phyloP scores from a whole-genome alignment of 2,888 invertebrate genomes.

The Drosophila phalerata region DNA sequence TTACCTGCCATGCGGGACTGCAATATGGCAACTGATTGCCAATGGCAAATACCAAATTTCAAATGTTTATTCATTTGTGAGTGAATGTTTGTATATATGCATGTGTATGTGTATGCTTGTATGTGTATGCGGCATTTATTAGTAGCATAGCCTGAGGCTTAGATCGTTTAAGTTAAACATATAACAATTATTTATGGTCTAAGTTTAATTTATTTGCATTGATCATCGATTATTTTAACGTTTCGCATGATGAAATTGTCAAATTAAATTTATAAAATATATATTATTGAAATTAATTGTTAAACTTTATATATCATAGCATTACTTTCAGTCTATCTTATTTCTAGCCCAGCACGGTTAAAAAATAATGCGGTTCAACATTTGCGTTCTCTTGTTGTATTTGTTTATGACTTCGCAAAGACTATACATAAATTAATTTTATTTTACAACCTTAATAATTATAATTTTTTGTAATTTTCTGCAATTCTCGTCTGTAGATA shows the following conservation, averaged over 20 bases:
- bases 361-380: not conserved
- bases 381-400: not conserved
- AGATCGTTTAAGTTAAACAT: not conserved
- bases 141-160: conserved; percentile 14
- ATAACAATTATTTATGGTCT: conserved; percentile 11
- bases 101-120: not conserved
- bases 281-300: no score
- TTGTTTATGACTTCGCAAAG: not conserved
- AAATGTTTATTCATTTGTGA: conserved; percentile 21
- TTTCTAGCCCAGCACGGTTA: no score
- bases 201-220: not conserved
- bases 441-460: not conserved
- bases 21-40: conserved; percentile 52
- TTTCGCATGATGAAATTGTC: not conserved
- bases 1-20: conserved; percentile 47
- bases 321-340: no score
- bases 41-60: conserved; percentile 51
- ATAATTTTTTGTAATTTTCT: not conserved
- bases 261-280: not conserved
- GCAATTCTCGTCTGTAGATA: not conserved
- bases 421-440: not conserved
- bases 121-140: conserved; percentile 16
- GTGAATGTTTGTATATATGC: not conserved
- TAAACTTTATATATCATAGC: no score
- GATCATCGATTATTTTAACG: not conserved